Evolutionary conservation across 2,113 vertebrate species (phyloP).

Genomic region (Phoxinus phoxinus): DNA sequence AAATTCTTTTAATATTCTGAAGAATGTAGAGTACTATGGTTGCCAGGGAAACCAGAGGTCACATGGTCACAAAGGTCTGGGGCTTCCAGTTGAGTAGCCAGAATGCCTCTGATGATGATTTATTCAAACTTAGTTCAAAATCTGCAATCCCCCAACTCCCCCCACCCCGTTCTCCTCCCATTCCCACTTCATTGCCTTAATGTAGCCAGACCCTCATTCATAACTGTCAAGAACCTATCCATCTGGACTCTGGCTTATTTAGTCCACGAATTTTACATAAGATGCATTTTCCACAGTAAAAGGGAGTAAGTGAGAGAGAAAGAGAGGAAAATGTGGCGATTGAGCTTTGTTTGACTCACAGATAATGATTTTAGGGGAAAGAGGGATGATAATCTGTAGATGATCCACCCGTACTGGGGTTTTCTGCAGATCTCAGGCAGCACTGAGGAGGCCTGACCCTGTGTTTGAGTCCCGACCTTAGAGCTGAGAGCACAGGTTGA

Average conservation of each 20-base stretch:
- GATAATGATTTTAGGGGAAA: conserved; percentile 52
- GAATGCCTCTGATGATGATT: conserved; percentile 78
- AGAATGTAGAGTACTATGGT: conserved; percentile 60
- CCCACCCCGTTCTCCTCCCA: conserved; percentile 62
- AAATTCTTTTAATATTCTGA: conserved; percentile 74
- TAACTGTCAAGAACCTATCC: conserved; percentile 85
- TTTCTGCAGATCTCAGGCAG: conserved; percentile 40
- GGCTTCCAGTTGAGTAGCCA: conserved; percentile 67
- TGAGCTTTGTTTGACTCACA: conserved; percentile 65
- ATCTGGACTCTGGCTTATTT: conserved; percentile 78
- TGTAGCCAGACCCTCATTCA: conserved; percentile 80
- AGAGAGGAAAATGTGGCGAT: conserved; percentile 42
- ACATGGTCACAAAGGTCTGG: conserved; percentile 64
- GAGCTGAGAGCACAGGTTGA: conserved; percentile 27
- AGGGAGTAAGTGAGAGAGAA: conserved; percentile 6
- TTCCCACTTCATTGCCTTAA: conserved; percentile 80
- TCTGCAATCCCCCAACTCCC: conserved; percentile 10
- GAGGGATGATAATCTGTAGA: conserved; percentile 63
- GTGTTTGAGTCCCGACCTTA: conserved; percentile 30
- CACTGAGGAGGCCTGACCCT: conserved; percentile 58
- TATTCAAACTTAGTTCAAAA: conserved; percentile 79
- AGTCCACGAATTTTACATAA: conserved; percentile 72
- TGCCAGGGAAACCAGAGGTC: conserved; percentile 74
- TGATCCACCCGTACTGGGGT: conserved; percentile 48
- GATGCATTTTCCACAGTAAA: conserved; percentile 62